Evolutionary conservation across 2,113 vertebrate species (phyloP).

Genomic region (Lontra canadensis): DNA sequence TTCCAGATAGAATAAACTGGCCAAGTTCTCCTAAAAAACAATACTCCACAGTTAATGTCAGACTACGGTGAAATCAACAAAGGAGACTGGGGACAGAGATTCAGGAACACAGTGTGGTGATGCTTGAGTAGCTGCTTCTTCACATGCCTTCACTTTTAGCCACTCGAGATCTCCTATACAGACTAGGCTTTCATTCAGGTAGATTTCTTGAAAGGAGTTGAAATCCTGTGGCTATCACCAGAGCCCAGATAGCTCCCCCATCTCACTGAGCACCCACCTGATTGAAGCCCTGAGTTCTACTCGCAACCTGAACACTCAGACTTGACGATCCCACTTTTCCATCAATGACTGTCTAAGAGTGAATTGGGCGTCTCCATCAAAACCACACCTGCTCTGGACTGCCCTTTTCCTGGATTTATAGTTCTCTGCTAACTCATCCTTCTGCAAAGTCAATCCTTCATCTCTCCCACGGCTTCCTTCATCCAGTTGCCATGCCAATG

Average conservation of each 20-base stretch:
- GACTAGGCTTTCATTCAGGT: too few relatives aligned
- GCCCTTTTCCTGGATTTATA: not conserved
- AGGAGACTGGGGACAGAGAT: not conserved
- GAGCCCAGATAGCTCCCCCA: not conserved
- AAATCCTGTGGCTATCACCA: not conserved
- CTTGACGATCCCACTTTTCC: not conserved
- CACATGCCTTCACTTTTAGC: not conserved
- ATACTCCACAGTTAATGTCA: not conserved
- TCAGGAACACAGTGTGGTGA: not conserved
- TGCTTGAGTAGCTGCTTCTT: not conserved
- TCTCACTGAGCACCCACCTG: not conserved
- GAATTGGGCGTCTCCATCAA: not conserved
- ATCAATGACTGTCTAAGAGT: not conserved
- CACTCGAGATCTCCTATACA: not conserved
- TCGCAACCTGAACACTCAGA: not conserved
- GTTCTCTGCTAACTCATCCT: not conserved
- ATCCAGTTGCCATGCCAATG: not conserved
- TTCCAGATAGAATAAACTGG: not conserved
- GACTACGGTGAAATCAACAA: not conserved
- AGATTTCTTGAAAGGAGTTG: not conserved
- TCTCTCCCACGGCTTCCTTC: not conserved
- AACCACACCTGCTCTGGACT: fast-evolving
- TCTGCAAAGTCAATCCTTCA: not conserved
- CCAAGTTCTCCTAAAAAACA: not conserved
- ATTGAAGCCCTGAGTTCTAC: not conserved